Conservation (phyloP, 2,888 invertebrate genomes). For the Leptopilina myrica region DNA sequence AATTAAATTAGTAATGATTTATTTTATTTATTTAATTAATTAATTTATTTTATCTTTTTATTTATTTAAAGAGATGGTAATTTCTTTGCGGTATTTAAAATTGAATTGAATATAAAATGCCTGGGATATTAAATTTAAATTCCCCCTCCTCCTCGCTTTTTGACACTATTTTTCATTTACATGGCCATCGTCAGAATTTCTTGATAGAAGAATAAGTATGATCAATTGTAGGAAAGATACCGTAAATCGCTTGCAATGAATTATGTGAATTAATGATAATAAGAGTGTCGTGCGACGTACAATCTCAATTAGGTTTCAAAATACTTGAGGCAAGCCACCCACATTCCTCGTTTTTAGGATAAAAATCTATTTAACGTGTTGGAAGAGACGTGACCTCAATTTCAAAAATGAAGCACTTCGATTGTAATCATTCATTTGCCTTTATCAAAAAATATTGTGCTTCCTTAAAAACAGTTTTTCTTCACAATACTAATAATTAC, state of each 20-base stretch:
- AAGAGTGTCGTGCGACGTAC: constrained; percentile 6
- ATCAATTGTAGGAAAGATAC: constrained; percentile 20
- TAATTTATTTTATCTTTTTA: no score
- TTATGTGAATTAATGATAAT: constrained; percentile 17
- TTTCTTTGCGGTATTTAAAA: no score
- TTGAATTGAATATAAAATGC: no score
- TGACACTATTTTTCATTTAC: no score
- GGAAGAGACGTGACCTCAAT: neutral
- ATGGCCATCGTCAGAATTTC: neutral
- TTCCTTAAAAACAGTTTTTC: no score
- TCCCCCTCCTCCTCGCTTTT: no score
- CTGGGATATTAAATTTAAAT: no score
- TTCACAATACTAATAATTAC: no score
- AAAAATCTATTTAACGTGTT: constrained; percentile 10
- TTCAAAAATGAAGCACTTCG: constrained; percentile 8
- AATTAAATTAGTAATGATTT: no score
- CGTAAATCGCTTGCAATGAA: constrained; percentile 9
- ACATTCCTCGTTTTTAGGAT: constrained; percentile 17
- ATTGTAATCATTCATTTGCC: neutral
- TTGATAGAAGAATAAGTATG: constrained; percentile 1
- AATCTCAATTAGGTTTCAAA: constrained; percentile 17
- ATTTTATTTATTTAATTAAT: no score
- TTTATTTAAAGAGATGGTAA: no score
- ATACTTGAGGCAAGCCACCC: constrained; percentile 12
- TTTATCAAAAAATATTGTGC: neutral